phyloP scores from a whole-genome alignment of 2,888 invertebrate species.

The Coleophora deauratella region DNA sequence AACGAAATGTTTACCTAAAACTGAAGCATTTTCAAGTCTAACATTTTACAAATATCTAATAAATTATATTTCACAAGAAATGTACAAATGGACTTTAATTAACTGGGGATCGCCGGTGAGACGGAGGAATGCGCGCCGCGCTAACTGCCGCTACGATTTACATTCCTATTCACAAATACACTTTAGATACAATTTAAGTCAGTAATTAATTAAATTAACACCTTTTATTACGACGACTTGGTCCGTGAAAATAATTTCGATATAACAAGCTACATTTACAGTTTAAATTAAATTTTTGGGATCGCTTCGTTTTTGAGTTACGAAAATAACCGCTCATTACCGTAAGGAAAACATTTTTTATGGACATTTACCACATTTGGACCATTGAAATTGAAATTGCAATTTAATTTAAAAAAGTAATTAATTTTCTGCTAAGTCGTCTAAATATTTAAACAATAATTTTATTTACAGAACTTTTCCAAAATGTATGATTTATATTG shows the following conservation, averaged over 20 bases:
- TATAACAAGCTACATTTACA: slow-evolving; percentile 3
- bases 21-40: slow-evolving; percentile 31
- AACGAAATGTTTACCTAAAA: slow-evolving; percentile 17
- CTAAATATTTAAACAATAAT: too few relatives aligned
- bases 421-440: too few relatives aligned
- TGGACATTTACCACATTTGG: too few relatives aligned
- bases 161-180: slow-evolving; percentile 50
- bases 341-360: too few relatives aligned
- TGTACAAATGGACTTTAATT: slow-evolving; percentile 70
- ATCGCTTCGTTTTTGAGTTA: too few relatives aligned
- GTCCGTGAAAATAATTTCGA: slow-evolving; percentile 21
- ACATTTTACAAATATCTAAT: slow-evolving; percentile 42
- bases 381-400: too few relatives aligned
- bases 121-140: slow-evolving; percentile 52
- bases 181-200: slow-evolving; percentile 36
- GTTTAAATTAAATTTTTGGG: too few relatives aligned
- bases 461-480: too few relatives aligned
- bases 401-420: too few relatives aligned
- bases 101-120: slow-evolving; percentile 64
- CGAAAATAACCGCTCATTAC: too few relatives aligned
- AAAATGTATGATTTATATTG: too few relatives aligned
- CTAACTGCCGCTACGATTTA: slow-evolving; percentile 43
- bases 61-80: slow-evolving; percentile 65
- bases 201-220: slow-evolving; percentile 1
- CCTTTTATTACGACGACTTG: too few relatives aligned